These are phyloP conservation scores for Charaxes varanes DNA, from an alignment of 1,140 invertebrate genomes.

Conservation along the genomic window DNA sequence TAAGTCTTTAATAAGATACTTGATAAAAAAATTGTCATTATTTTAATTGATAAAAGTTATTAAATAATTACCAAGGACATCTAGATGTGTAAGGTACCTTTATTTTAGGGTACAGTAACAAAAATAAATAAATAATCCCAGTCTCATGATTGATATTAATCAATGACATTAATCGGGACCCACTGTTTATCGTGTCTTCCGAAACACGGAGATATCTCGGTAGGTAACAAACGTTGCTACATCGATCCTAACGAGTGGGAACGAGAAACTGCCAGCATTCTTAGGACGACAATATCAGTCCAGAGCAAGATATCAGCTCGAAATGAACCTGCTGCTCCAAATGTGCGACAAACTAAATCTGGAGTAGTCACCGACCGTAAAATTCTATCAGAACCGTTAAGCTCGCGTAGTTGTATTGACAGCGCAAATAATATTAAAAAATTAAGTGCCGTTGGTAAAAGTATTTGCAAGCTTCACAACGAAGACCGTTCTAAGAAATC, in stretches of 20 bases:
- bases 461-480: conserved; percentile 52
- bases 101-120: too few relatives aligned
- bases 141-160: too few relatives aligned
- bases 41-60: too few relatives aligned
- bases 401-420: conserved; percentile 30
- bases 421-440: conserved; percentile 53
- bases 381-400: conserved; percentile 27
- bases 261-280: conserved; percentile 63
- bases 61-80: too few relatives aligned
- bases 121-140: too few relatives aligned
- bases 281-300: conserved; percentile 61
- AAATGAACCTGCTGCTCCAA: conserved; percentile 25
- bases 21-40: too few relatives aligned
- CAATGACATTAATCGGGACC: too few relatives aligned
- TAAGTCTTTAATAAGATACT: too few relatives aligned
- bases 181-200: too few relatives aligned
- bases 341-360: conserved; percentile 45
- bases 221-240: conserved; percentile 73
- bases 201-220: conserved; percentile 67
- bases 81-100: too few relatives aligned
- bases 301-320: conserved; percentile 51
- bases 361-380: conserved; percentile 34
- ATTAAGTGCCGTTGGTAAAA: conserved; percentile 58
- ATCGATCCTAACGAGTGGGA: conserved; percentile 70
- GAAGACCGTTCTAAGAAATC: conserved; percentile 41